phyloP scores from a whole-genome alignment of 2,113 vertebrate species.

The Larimichthys polyactis region DNA sequence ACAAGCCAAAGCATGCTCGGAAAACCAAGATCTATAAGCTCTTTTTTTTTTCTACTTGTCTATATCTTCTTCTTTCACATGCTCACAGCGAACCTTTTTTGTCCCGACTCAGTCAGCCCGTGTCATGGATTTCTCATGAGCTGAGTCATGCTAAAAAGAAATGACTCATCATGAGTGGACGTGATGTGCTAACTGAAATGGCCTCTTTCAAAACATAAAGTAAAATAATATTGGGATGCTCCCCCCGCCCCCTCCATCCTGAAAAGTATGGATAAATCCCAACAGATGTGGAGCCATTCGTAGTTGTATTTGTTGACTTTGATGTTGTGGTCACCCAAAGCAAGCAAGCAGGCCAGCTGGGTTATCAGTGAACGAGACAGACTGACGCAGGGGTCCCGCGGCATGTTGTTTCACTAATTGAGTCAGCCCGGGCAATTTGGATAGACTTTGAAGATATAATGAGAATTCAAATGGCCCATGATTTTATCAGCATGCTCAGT shows the following conservation, averaged over 20 bases:
- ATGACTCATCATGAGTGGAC: conserved; percentile 14
- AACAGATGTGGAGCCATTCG: conserved; percentile 56
- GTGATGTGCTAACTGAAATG: conserved; percentile 6
- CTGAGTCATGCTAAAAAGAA: conserved; percentile 25
- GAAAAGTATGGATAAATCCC: conserved; percentile 37
- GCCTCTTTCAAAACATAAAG: neutral
- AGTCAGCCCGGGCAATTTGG: conserved; percentile 57
- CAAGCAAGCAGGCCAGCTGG: conserved; percentile 62
- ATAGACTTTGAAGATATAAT: conserved; percentile 68
- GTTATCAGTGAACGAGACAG: conserved; percentile 82
- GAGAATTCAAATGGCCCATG: conserved; percentile 67
- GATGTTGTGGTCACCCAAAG: conserved; percentile 70
- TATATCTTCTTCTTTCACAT: neutral
- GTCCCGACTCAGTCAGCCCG: neutral
- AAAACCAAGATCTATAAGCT: conserved; percentile 11
- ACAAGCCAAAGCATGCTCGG: neutral
- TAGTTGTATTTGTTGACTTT: conserved; percentile 77
- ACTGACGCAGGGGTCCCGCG: conserved; percentile 70
- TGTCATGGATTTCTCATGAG: conserved; percentile 4
- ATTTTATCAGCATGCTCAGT: conserved; percentile 58
- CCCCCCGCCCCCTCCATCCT: neutral
- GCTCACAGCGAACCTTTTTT: neutral
- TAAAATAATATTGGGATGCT: neutral
- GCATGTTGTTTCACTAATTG: conserved; percentile 68
- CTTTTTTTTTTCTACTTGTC: neutral